Evolutionary conservation across 2,113 vertebrate genomes (phyloP), one percentile per base, ranked within the genome.

Genomic region (Mesembrinibis cayennensis): DNA sequence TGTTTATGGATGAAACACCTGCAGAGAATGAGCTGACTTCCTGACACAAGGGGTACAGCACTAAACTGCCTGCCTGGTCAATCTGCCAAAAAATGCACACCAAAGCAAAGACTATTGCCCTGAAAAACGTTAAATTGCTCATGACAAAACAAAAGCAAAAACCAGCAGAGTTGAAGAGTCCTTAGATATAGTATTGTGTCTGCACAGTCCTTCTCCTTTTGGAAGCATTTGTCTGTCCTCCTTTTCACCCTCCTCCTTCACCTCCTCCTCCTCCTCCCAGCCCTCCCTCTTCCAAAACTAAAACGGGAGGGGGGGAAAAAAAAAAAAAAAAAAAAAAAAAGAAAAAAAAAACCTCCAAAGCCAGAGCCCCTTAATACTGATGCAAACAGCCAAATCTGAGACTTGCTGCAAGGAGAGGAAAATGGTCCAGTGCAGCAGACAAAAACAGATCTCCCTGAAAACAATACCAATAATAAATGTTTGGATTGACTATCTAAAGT

Each of bases 1-100:
- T 98, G 97, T 97, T 98, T 98, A 98, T 97, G 97, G 97, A 94
- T 52, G 97, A 97, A 97, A 98, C 98, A 98, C 98, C 98, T 98
- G 98, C 97, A 97, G 97, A 95, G 91, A 97, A 87, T 80, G 90
- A 97, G 91, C 97, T 93, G 96, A 94, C 94, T 98, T 97, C 96
- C 95, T 97, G 95, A 97, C 95, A 97, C 96, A 79, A 86, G 81
- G 62, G 83, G 88, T 86, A 89, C 62, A 69, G 96, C 4, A 26
- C 96, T 89, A 80, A 96, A 93, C 95, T 77, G 94, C 79, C 94
- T 94, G 96, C 76, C 90, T 91, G 84, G 81, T 93, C 82, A 71
- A 36, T 36, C 92, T 97, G 96, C 90, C 96, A 94, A 73, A 81
- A 87, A 91, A 77, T 6, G 59, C 80, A 80, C 87, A 88, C 82